phyloP scores from a whole-genome alignment of 2,113 vertebrate species.

The Callipepla squamata region DNA sequence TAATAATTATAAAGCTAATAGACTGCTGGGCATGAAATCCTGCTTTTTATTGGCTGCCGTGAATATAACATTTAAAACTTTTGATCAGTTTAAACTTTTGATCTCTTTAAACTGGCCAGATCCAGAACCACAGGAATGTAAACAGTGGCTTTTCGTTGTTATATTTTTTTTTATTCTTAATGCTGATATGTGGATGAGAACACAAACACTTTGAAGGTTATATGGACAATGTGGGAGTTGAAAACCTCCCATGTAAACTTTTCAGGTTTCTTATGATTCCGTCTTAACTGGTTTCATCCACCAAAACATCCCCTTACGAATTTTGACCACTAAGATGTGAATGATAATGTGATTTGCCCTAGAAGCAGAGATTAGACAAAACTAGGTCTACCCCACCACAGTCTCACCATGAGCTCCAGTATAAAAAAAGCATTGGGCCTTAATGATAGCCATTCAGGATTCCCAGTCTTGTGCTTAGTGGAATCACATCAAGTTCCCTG shows the following conservation, averaged over 20 bases:
- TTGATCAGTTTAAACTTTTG: background rate
- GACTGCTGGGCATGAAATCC: conserved; percentile 20
- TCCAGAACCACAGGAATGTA: background rate
- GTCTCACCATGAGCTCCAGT: background rate
- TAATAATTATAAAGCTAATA: conserved; percentile 62
- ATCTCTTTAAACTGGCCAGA: background rate
- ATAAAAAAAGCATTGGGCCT: background rate
- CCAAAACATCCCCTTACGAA: background rate
- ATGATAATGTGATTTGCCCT: background rate
- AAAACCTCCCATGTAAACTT: background rate
- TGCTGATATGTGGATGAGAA: background rate
- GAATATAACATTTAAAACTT: conserved; percentile 24
- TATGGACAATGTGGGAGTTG: background rate
- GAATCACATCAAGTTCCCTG: background rate
- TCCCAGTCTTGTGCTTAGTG: background rate
- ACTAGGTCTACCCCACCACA: background rate
- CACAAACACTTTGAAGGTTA: background rate
- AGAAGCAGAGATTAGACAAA: background rate
- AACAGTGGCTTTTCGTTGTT: background rate
- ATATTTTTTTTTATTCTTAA: background rate
- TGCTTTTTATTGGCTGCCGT: conserved; percentile 30
- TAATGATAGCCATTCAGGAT: background rate
- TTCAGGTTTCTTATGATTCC: background rate
- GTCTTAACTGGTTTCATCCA: background rate
- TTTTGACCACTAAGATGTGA: background rate